Conservation (phyloP, 2,888 invertebrate genomes). For the Rotaria magnacalcarata region DNA sequence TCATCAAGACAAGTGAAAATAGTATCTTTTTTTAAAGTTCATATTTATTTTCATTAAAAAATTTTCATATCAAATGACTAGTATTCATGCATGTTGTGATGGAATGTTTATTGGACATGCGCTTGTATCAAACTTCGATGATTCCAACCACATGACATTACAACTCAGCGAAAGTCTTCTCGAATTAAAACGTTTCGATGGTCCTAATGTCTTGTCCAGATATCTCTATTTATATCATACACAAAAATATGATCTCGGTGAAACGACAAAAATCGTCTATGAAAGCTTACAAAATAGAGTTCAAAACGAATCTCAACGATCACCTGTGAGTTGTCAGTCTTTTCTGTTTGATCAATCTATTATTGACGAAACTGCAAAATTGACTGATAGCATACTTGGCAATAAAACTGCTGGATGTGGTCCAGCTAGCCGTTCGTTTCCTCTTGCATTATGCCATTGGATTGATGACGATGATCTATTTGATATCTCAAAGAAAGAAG, state of each 20-base stretch:
- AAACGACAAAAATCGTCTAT: not conserved
- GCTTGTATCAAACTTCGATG: not conserved
- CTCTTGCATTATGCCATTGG: not conserved
- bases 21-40: too few species aligned
- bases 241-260: not conserved
- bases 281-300: not conserved
- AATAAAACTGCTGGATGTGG: not conserved
- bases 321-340: not conserved
- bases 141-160: not conserved
- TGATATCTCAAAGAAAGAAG: not conserved
- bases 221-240: not conserved
- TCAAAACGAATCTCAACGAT: not conserved
- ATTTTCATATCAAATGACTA: not conserved
- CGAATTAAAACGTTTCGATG: not conserved
- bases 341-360: not conserved
- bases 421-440: not conserved
- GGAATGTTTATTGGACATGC: not conserved
- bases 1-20: too few species aligned
- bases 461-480: conserved; percentile 20
- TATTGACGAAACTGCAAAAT: not conserved
- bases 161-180: not conserved
- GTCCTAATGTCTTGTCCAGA: not conserved
- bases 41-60: too few species aligned
- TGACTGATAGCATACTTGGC: not conserved
- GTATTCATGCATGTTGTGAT: not conserved